Base-by-base conservation (phyloP, 2,888 invertebrate genomes). In the Drosophila antonietae region DNA sequence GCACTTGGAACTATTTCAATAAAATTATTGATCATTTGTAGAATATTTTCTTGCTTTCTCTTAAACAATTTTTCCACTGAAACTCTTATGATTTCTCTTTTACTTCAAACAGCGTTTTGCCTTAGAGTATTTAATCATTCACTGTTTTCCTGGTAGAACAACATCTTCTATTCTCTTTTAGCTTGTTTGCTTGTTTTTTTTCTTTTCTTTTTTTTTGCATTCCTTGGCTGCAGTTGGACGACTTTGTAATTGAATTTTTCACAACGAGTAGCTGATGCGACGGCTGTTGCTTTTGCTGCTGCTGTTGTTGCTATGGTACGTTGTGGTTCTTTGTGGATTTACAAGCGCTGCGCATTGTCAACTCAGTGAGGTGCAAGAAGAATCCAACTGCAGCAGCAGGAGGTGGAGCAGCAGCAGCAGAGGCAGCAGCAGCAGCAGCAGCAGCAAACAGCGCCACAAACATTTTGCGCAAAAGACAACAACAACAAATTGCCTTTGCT, bases 191-290 rank as follows among this genome's bases (percentile, higher is more conserved):
- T 20, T 20, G 20, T 6, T 49, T 18, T 74, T 76, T 49, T 3
- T 35, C 3, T 10, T 10, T 35, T 3, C 3, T 12, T n/a, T 31
- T 33, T 18, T 18, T 49, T 82, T 78, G 74, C 75, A 87, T 88
- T 90, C 77, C 77, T 78, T 70, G 56, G 60, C 63, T 65, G 74
- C 68, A 73, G 63, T 84, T 75, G 64, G 68, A 68, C 68, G 81
- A 87, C 84, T 83, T 83, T 70, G 87, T 87, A 88, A 88, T 88
- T 90, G 87, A 87, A 89, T 90, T 88, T 83, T 81, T 81, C 75
- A 73, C 72, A 76, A 71, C 80, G 55, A 62, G 65, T 68, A 67
- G 78, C 64, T 60, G 73, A 52, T 43, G 68, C 23, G 64, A 59
- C 37, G 62, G 57, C 37, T 49, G 33, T 14, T 46, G 52, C 18